Evolutionary conservation across 2,113 vertebrate species (phyloP), one percentile per base, ranked within the genome.

Genomic region (Martes martes): DNA sequence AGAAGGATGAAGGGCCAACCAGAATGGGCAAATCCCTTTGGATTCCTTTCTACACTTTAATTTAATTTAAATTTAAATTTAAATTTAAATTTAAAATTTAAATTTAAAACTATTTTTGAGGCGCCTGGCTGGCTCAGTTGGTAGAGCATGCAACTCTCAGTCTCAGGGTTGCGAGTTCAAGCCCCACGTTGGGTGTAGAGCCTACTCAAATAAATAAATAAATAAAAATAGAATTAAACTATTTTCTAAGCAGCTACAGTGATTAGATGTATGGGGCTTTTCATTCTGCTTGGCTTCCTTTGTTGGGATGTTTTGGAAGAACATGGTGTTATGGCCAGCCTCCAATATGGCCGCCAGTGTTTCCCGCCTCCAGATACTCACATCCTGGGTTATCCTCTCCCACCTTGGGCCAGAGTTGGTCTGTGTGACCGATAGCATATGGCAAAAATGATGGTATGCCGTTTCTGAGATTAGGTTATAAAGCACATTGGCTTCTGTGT

Each of bases 341-440:
- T 83, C 42, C 42, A 24, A 0, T 2, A 4, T 39, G 39, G 47
- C 9, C 5, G 7, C 39, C 18, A 45, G 0, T 0, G 55, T 14
- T 16, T 42, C 23, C 57, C 15, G 6, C 47, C 36, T 88, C 6
- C 67, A 7, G 45, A 57, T 8, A 23, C 7, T 83, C 59, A 88
- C 21, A 24, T 15, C 26, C 6, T 11, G 39, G 19, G 21, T 6
- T 16, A 14, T 28, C 47, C 28, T 28, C 39, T 94, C 23, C 39
- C 50, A 1, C 11, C 23, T 14, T 23, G 39, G 36, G 23, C 67
- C n/a, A 65, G 55, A 39, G 18, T 50, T 65, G 23, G 18, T 74
- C 42, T 47, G 4, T 57, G 82, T 90, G 71, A 21, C 73, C 18
- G 4, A 0, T 7, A 45, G 42, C 71, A 7, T 6, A 24, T 2